Evolutionary conservation across 2,113 vertebrate genomes (phyloP), one percentile per base, ranked within the genome.

Genomic region (Uria lomvia): DNA sequence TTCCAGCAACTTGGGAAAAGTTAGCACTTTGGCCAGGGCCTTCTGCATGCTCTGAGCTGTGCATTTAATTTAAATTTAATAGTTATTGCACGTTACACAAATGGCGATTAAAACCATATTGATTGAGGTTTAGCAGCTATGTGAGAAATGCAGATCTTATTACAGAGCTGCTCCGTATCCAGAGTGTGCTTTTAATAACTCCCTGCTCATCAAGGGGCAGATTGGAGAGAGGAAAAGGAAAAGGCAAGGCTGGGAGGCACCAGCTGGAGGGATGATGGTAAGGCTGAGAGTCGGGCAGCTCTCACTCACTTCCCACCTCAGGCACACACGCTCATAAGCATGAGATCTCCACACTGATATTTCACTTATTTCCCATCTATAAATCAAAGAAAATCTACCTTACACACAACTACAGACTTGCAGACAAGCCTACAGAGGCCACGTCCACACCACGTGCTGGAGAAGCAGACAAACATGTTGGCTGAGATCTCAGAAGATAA

Each of bases 61-160:
- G 85, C 68, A 15, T 85, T 93, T 89, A 43, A 74, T 87, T 92
- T 52, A 50, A 89, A 84, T 65, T 73, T 92, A 70, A 90, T 84
- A 59, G 88, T 67, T 91, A 68, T 70, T 86, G 60, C 77, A 92
- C 36, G 34, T 93, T 88, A 81, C 88, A 74, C 55, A 87, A 93
- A 76, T 27, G 92, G 55, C 0, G 36, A 96, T 96, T 93, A 90
- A 82, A 93, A 88, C 65, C 88, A 96, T 38, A 95, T 94, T 71
- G 66, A 65, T 29, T 55, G 94, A 86, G 90, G 88, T 77, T 92
- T 91, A 87, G 36, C 81, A 87, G 72, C 74, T 87, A 90, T 90
- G 91, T 56, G 74, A 96, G 78, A 55, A 92, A 94, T 90, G 88
- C 86, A 77, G 88, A 70, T 52, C 88, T 66, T 50, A 22, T 90